Evolutionary conservation across 2,797 vertebrate species (phyloP), one percentile per base, ranked within the genome.

Genomic region (Lepus townsendii): DNA sequence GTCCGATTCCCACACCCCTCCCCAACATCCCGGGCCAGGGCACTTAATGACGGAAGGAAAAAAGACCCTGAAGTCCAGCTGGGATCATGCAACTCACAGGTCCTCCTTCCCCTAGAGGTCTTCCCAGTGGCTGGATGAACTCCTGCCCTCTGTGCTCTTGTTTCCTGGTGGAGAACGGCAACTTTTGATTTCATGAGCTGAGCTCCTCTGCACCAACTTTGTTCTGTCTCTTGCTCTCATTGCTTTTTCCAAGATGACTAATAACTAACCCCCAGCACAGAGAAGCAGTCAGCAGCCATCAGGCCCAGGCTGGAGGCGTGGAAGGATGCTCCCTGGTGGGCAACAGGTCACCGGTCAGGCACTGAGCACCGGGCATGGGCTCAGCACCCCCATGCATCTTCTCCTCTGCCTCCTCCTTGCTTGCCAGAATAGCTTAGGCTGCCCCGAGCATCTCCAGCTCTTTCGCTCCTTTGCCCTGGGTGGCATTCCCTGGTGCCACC

Each of bases 241-340:
- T 96, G 95, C 92, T 93, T 96, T 97, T 95, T 95, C 96, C 92
- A 93, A 97, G 96, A 96, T 96, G 95, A 97, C 97, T 96, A 96
- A 97, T 96, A 97, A 96, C 96, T 96, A 97, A 96, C 89, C 88
- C 93, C 96, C 93, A 95, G 96, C 95, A 97, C 95, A 92, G 93
- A 96, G 96, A 96, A 89, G 88, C 93, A 95, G 96, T 76, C 94
- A 91, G 90, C 95, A 96, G 96, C 95, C 89, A 95, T 97, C 96
- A 96, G 47, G 85, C 73, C 83, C 86, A 54, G 93, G 83, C 83
- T 92, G 92, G 83, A 50, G 86, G 93, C 17, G 3, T 96, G 96
- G 95, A 96, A 95, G 95, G 90, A 97, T 95, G 95, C 94, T 92
- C 86, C 87, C 95, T 96, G 96, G 96, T 97, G 93, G 95, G 93